Base-by-base conservation (phyloP, 2,888 invertebrate species). In the Eustalomyia histrio region DNA sequence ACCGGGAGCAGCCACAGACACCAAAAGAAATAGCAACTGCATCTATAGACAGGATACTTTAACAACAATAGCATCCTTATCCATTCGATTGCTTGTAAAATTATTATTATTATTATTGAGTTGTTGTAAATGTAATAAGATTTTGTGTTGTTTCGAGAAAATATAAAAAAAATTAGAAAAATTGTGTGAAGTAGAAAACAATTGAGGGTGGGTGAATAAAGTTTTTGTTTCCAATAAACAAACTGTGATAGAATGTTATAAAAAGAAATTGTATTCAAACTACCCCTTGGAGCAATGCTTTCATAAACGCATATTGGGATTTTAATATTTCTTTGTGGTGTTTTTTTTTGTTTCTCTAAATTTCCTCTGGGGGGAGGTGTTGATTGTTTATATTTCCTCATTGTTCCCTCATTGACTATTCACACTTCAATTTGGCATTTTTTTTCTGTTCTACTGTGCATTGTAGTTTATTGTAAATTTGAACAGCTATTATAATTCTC, bases 31-130 rank as follows among this genome's bases (percentile, higher is more conserved):
- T 35, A 43, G 69, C 64, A 61, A 68, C 58, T 76, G 74, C 76
- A 68, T n/a, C 43, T 57, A 16, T 65, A 61, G 24, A 35, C 63
- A 47, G 60, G 73, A 68, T 52, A 61, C 55, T 63, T 57, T 50
- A 35, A 4, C 39, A 67, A 69, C 63, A 61, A 63, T 65, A 69
- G 73, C 60, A 57, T 81, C 52, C 73, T 80, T 81, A 81, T 79
- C 71, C 55, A 80, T 68, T 55, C 74, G 83, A 80, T 79, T 63
- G 80, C 80, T 83, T 83, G 83, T 83, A 80, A 86, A 84, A 86
- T 87, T 85, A 85, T 87, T 85, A 86, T 87, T 85, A 85, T 87
- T 85, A 85, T 87, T 87, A 87, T 87, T 87, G 87, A 85, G 85
- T 87, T 29, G 74, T 80, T 79, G 60, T 63, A 52, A 60, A 35